Percentiles rank a stretch among this genome's conserved stretches.
Conservation (phyloP, 1,140 invertebrate genomes). For the Mamestra configurata region DNA sequence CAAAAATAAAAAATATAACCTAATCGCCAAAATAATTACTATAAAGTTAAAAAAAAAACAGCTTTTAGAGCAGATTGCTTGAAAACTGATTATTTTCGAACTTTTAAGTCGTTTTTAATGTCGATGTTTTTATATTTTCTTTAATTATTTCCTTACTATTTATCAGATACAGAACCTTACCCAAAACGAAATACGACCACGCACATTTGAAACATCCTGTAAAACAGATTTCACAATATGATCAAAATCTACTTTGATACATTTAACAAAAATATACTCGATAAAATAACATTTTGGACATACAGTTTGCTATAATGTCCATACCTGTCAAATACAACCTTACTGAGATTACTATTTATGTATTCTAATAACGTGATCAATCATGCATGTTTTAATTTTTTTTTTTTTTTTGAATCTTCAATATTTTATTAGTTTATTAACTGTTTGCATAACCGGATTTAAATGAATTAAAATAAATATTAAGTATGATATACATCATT, state of each 20-base stretch:
- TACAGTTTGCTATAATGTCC: slow-evolving; percentile 43
- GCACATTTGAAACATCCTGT: too few species aligned
- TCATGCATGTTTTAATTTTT: slow-evolving; percentile 16
- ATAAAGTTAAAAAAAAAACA: too few species aligned
- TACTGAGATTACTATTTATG: slow-evolving; percentile 40
- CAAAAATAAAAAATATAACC: too few species aligned
- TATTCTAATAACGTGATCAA: slow-evolving; percentile 27
- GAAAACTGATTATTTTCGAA: too few species aligned
- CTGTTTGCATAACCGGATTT: neutral
- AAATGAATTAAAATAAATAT: neutral
- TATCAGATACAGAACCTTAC: too few species aligned
- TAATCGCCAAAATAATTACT: too few species aligned
- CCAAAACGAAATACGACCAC: too few species aligned
- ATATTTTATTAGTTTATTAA: slow-evolving; percentile 17
- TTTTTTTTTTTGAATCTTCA: neutral
- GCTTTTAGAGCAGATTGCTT: too few species aligned
- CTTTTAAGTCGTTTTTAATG: too few species aligned
- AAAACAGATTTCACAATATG: slow-evolving; percentile 10
- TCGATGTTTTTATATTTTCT: too few species aligned
- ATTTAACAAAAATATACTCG: neutral
- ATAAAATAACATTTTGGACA: neutral
- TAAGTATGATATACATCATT: too few species aligned
- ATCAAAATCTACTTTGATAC: neutral
- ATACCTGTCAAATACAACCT: slow-evolving; percentile 52
- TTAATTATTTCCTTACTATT: too few species aligned